Base-by-base conservation (phyloP, 2,888 invertebrate genomes). In the Pristionchus mayeri region DNA sequence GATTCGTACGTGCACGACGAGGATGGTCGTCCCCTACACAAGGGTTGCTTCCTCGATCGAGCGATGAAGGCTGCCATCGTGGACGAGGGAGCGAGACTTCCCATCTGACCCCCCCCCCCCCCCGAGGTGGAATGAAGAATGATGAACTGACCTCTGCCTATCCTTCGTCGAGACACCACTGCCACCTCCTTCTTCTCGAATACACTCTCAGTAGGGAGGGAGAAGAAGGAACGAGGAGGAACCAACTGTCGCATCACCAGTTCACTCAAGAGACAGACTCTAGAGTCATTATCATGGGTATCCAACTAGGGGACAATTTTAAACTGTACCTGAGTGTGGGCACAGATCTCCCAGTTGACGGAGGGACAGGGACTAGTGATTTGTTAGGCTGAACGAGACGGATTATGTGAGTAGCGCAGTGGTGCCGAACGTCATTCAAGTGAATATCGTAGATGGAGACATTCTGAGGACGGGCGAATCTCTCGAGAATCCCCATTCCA, bases 401-500 rank as follows among this genome's bases (percentile, higher is more conserved):
- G 37, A 54, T 80, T 3, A 7, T 57, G 11, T 30, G 4, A 1
- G 27, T 76, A 80, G 37, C 57, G 80, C 37, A 80, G 37, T 40
- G 24, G 2, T 16, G 1, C 18, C 37, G 13, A 37, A 80, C 80
- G 37, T 54, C 57, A 80, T 37, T 3, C 27, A 4, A 80, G 7
- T 57, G 37, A 13, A 57, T 80, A n/a, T 80, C 80, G 37, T 80
- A 54, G 63, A 82, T 60, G 30, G n/a, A 37, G 0, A 82, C 81
- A 63, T 30, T 63, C 63, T 82, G 81, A 30, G 81, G 81, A 37
- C 81, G 27, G 9, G 63, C 63, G 11, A 50, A 44, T 63, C 81
- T 27, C 24, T 82, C 81, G n/a, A 82, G 30, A 63, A 82, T 63
- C 9, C 27, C 81, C 63, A 82, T 44, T 63, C 81, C 81, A 82